phyloP scores from a whole-genome alignment of 2,888 invertebrate species.

The Neoitamus cyanurus region DNA sequence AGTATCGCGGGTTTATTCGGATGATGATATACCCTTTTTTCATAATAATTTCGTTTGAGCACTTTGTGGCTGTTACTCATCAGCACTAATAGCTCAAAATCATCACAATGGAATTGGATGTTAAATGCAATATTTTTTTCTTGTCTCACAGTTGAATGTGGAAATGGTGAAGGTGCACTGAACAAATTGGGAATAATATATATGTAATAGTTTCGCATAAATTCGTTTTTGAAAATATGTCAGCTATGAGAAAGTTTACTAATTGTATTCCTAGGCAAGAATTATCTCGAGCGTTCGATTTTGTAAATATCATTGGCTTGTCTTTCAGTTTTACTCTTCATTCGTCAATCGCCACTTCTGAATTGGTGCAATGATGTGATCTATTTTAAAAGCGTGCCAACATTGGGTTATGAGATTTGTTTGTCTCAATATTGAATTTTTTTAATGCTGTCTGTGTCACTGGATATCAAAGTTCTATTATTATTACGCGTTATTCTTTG shows the following conservation, averaged over 20 bases:
- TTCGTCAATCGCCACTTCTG: background rate
- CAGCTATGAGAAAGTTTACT: too few relatives aligned
- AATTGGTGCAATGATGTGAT: background rate
- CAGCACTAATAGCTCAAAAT: background rate
- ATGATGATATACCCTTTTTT: conserved; percentile 6
- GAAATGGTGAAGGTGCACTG: background rate
- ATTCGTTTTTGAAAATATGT: too few relatives aligned
- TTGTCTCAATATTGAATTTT: too few relatives aligned
- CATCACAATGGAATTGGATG: background rate
- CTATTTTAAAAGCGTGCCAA: background rate
- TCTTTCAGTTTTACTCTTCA: background rate
- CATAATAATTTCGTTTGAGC: background rate
- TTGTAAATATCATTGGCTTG: too few relatives aligned
- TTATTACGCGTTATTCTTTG: too few relatives aligned
- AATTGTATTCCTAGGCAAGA: too few relatives aligned
- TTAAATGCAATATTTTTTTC: background rate
- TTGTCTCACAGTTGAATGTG: background rate
- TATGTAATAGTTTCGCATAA: too few relatives aligned
- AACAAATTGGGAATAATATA: background rate
- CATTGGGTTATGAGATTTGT: background rate
- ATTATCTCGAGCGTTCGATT: too few relatives aligned
- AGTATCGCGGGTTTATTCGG: background rate
- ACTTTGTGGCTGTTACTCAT: background rate
- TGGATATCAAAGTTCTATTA: too few relatives aligned
- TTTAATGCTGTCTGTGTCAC: too few relatives aligned